Base-by-base conservation (phyloP, 2,797 vertebrate genomes). In the Chrysocyon brachyurus region DNA sequence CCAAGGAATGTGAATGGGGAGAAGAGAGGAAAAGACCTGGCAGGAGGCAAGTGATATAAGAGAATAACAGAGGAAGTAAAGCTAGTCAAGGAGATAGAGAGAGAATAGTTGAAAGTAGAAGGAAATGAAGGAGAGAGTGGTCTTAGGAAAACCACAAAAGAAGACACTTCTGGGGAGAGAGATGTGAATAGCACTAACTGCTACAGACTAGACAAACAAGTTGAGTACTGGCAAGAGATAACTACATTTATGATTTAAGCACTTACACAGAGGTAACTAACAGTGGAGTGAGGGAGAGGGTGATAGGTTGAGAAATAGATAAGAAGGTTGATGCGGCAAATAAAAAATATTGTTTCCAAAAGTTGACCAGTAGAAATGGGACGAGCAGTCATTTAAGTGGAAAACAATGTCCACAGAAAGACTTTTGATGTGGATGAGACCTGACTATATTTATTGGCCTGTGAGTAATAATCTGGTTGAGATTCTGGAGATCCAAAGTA, bases 11-110 rank as follows among this genome's bases (percentile, higher is more conserved):
- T 9, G 4, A 87, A 9, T 54, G 22, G n/a, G 14, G 26, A 52
- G 3, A 19, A 56, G 28, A 49, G 2, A 21, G 24, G 5, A 56
- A 10, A 46, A 64, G 11, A 28, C 0, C 0, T 12, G 11, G 15
- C 12, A 61, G 22, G 21, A 3, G 9, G 81, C 21, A 59, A 4
- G 4, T 9, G 8, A 24, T 14, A 2, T 4, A 6, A 57, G 31
- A 49, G 6, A 81, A 73, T 64, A 70, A 26, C 7, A 54, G 56
- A 87, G 33, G 40, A 84, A 36, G 33, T 21, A 46, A 57, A 81
- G 46, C 63, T 31, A 17, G 70, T 36, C 12, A 40, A 68, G 49
- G 57, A n/a, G 33, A 46, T 1, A 36, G 46, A 66, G n/a, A 36
- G 46, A 66, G n/a, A n/a, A 22, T 49, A 5, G 83, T 24, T 26